Evolutionary conservation across 2,113 vertebrate genomes (phyloP), one percentile per base, ranked within the genome.

Genomic region (Dromas ardeola): DNA sequence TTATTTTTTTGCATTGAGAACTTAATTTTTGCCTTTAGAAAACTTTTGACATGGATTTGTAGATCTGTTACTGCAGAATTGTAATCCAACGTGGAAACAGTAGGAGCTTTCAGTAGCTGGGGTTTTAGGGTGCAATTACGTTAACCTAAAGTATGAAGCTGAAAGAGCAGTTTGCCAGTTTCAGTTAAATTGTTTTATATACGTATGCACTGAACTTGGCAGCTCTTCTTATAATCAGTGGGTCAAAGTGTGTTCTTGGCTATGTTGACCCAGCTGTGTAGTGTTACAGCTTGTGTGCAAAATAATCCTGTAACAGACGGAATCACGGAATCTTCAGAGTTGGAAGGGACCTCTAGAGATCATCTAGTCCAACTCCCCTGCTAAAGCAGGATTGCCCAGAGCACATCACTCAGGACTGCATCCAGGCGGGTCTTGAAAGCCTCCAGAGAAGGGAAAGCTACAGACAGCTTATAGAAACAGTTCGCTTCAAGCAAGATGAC

Each of bases 241-340:
- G 83, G 58, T 91, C 86, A 81, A 74, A 81, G 45, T 52, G 27
- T 81, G 69, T 65, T 91, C 91, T 86, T 79, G 73, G 74, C 42
- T 72, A 5, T 72, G 91, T 91, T 92, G 93, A 95, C 62, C 78
- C 81, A 95, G 78, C 81, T 95, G 93, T 89, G 61, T 50, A 42
- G 61, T 88, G 32, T 70, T 93, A 81, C 52, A 89, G 59, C 49
- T 89, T 79, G 47, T 84, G 86, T 86, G 79, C 72, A 78, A 96
- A 90, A 92, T 67, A 72, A 72, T 90, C 50, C 36, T 63, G 7
- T 91, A 65, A 36, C 43, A 59, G n/a, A n/a, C n/a, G n/a, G n/a
- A n/a, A n/a, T n/a, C n/a, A n/a, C n/a, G n/a, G n/a, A n/a, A n/a
- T n/a, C n/a, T n/a, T n/a, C n/a, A n/a, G n/a, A n/a, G n/a, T n/a